Evolutionary conservation across 2,888 invertebrate species (phyloP), one percentile per base, ranked within the genome.

Genomic region (Eueremaeus valkanovi): DNA sequence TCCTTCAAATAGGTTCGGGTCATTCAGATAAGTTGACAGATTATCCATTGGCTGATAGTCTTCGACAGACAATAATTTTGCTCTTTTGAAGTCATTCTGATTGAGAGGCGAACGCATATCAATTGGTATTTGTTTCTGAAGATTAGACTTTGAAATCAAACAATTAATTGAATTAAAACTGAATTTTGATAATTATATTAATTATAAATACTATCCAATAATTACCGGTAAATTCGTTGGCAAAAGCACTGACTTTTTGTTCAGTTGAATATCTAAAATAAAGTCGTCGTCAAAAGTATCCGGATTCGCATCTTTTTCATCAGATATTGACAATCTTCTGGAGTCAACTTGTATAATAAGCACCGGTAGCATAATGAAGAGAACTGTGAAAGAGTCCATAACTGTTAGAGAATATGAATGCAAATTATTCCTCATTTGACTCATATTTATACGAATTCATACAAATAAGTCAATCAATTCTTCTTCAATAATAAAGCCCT

Each of bases 1-100:
- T 29, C 74, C 74, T 42, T 74, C 74, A 27, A 45, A 74, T n/a
- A 45, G 66, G 6, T 40, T 21, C 1, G 74, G 27, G 21, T 51
- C 51, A 51, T 51, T 51, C 21, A 51, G 51, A 21, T 11, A 51
- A 18, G 51, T 51, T 8, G 51, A 11, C 51, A 51, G 5, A 51
- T 51, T 51, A 8, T 51, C 51, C 51, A 51, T 51, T 6, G 51
- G 51, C 21, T 11, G 8, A 51, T 11, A 8, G 51, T 51, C 51
- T 51, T 51, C 51, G 18, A 18, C 51, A 51, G 51, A 11, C 51
- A 51, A 21, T 51, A 51, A 18, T 51, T 51, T 51, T 5, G 51
- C 51, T 51, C 51, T 51, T 51, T 18, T 18, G 21, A 51, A 51
- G 51, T 51, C 51, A 18, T 18, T 51, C 9, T 51, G 9, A 8